These are phyloP conservation scores for Aphis craccivora DNA, from an alignment of 1,140 invertebrate species.

Conservation along the genomic window DNA sequence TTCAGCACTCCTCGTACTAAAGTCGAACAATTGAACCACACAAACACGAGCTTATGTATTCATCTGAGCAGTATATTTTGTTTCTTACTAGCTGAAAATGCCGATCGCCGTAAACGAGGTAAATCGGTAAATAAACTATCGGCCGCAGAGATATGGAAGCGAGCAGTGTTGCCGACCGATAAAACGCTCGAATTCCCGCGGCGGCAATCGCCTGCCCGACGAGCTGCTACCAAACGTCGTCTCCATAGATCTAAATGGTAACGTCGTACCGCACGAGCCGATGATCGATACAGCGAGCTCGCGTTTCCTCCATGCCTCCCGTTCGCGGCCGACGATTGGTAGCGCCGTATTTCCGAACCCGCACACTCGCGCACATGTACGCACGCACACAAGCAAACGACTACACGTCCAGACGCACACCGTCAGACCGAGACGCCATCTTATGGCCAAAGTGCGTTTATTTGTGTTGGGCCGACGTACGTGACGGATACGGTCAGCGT, in stretches of 20 bases:
- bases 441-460: conserved; percentile 44
- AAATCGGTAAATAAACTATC: background rate
- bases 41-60: background rate
- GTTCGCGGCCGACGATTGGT: background rate
- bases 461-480: conserved; percentile 45
- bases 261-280: background rate
- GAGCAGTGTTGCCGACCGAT: background rate
- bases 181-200: background rate
- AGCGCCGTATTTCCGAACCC: background rate
- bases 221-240: no score
- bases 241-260: no score
- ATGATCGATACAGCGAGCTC: background rate
- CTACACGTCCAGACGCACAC: background rate
- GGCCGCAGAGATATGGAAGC: background rate
- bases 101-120: background rate
- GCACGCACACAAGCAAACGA: background rate
- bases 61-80: background rate
- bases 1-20: background rate
- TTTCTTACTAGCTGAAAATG: background rate
- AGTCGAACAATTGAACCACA: background rate
- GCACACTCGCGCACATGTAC: background rate
- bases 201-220: background rate
- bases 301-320: conserved; percentile 2
- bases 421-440: conserved; percentile 38
- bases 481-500: conserved; percentile 43